These are phyloP conservation scores for Himantopus leucocephalus DNA, from an alignment of 2,113 vertebrate species.

Conservation along the genomic window DNA sequence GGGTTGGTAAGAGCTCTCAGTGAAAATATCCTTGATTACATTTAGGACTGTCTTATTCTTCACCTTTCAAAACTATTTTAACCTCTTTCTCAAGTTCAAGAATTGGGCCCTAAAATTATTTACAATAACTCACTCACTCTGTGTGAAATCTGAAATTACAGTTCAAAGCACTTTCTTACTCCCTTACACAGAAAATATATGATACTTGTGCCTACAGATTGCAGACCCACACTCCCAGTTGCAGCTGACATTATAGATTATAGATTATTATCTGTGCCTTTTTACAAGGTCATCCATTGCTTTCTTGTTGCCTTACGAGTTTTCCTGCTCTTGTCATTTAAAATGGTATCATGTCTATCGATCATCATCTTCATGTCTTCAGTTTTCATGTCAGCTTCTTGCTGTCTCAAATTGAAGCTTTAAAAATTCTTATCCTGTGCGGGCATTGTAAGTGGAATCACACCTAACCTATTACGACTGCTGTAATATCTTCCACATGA, in stretches of 20 bases:
- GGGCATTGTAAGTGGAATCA: slow-evolving; percentile 51
- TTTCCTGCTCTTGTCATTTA: slow-evolving; percentile 48
- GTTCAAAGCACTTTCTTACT: slow-evolving; percentile 16
- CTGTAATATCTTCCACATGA: slow-evolving; percentile 28
- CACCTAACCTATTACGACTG: slow-evolving; percentile 15
- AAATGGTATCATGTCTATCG: slow-evolving; percentile 35
- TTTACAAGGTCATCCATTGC: slow-evolving; percentile 51
- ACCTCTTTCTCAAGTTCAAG: not conserved
- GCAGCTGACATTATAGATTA: slow-evolving; percentile 34
- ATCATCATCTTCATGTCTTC: slow-evolving; percentile 54
- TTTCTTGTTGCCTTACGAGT: slow-evolving; percentile 19
- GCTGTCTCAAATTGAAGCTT: slow-evolving; percentile 52
- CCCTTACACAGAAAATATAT: slow-evolving; percentile 6
- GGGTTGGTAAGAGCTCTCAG: not conserved
- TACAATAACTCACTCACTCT: not conserved
- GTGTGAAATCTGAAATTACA: slow-evolving; percentile 41
- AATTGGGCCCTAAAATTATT: not conserved
- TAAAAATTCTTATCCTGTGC: slow-evolving; percentile 51
- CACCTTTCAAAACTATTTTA: not conserved
- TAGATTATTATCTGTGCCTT: slow-evolving; percentile 46
- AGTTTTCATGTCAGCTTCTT: slow-evolving; percentile 47
- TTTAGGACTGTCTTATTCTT: not conserved
- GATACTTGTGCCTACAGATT: not conserved
- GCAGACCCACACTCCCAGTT: not conserved
- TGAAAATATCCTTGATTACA: not conserved